Evolutionary conservation across 2,113 vertebrate species (phyloP).

Genomic region (Laticauda colubrina): DNA sequence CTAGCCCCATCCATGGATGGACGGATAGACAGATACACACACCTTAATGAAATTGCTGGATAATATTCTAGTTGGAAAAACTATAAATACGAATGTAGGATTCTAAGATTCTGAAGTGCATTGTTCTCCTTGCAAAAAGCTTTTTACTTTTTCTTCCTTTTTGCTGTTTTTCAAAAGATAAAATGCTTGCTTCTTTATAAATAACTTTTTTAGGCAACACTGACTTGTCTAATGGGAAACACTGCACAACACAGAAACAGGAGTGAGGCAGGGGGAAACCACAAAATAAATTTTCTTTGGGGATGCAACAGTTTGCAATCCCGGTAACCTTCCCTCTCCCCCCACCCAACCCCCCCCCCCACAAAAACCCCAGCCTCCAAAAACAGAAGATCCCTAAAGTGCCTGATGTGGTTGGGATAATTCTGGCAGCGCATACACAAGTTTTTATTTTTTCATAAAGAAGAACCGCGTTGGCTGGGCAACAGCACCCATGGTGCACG

Average conservation of each 20-base stretch:
- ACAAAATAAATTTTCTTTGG: background rate
- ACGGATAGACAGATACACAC: background rate
- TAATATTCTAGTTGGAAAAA: background rate
- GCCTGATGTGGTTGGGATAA: slow-evolving; percentile 66
- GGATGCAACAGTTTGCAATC: slow-evolving; percentile 3
- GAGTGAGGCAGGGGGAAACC: background rate
- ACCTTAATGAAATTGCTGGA: slow-evolving; percentile 23
- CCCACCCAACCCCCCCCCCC: background rate
- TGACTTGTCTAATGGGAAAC: slow-evolving; percentile 66
- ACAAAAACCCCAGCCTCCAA: background rate
- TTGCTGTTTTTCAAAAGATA: slow-evolving; percentile 32
- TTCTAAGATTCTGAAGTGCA: slow-evolving; percentile 54
- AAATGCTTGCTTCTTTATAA: slow-evolving; percentile 37
- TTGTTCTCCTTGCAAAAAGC: slow-evolving; percentile 21
- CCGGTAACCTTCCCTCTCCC: background rate
- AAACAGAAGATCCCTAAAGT: slow-evolving; percentile 74
- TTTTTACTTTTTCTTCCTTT: slow-evolving; percentile 22
- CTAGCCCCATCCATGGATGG: background rate
- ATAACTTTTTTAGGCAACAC: slow-evolving; percentile 53
- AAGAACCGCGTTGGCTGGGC: slow-evolving; percentile 51
- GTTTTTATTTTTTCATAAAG: background rate
- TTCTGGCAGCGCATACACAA: slow-evolving; percentile 48
- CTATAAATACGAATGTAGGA: slow-evolving; percentile 17
- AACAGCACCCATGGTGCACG: slow-evolving; percentile 72
- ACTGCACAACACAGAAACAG: slow-evolving; percentile 47